These are phyloP conservation scores for Nansenia antarctica DNA, from an alignment of 2,113 vertebrate genomes.

Conservation along the genomic window DNA sequence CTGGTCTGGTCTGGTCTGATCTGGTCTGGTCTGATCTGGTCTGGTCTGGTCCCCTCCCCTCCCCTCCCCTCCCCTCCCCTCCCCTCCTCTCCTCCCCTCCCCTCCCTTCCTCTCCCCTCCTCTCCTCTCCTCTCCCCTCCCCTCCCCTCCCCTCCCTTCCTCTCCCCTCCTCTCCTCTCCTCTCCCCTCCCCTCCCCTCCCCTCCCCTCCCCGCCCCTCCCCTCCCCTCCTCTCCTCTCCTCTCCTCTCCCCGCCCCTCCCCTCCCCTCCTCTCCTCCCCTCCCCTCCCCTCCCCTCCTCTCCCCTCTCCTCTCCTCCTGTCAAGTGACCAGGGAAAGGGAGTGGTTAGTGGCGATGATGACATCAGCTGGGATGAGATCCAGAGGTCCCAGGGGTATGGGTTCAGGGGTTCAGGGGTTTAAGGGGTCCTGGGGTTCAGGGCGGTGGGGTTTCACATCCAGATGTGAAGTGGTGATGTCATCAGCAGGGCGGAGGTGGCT, in stretches of 20 bases:
- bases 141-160: neutral
- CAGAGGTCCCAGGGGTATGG: slow-evolving; percentile 66
- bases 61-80: no score
- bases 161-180: neutral
- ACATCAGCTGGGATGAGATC: slow-evolving; percentile 90
- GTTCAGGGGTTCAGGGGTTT: no score
- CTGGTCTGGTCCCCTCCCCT: no score
- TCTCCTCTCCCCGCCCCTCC: neutral
- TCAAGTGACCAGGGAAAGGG: slow-evolving; percentile 58
- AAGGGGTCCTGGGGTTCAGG: no score
- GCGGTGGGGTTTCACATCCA: neutral
- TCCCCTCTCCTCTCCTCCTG: neutral
- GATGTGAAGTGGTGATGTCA: slow-evolving; percentile 47
- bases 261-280: neutral
- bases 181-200: neutral
- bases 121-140: no score
- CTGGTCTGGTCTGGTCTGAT: no score
- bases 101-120: no score
- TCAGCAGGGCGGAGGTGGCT: slow-evolving; percentile 34
- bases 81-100: no score
- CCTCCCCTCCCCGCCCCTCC: neutral
- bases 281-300: neutral
- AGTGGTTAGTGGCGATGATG: slow-evolving; percentile 85
- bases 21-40: no score
- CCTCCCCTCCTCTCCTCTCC: no score